Percentiles rank a stretch among this genome's conserved stretches.
phyloP scores from a whole-genome alignment of 2,888 invertebrate genomes.

The Oscheius sp. region DNA sequence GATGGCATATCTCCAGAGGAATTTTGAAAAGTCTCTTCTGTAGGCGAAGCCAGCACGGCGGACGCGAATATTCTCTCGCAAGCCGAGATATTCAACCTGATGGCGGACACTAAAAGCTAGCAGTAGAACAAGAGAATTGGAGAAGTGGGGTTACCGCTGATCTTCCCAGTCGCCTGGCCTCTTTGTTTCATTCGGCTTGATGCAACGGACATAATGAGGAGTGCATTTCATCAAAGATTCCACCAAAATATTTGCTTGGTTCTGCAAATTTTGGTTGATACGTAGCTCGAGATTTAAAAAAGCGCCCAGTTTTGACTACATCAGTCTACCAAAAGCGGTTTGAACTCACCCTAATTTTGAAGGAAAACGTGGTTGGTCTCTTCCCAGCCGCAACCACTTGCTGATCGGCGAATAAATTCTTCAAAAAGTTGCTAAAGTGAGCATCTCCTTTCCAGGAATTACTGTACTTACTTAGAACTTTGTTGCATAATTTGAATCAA shows the following conservation, averaged over 20 bases:
- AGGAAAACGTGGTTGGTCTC: conserved; percentile 78
- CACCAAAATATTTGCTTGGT: conserved; percentile 78
- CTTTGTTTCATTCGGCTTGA: conserved; percentile 80
- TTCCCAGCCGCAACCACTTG: conserved; percentile 72
- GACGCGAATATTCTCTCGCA: conserved; percentile 79
- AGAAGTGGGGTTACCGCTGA: conserved; percentile 67
- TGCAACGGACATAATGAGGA: conserved; percentile 80
- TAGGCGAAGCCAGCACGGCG: conserved; percentile 79
- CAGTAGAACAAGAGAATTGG: too few species aligned
- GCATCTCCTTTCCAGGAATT: neutral
- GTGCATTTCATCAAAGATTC: conserved; percentile 78
- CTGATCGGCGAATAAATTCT: conserved; percentile 76
- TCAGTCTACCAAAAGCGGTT: too few species aligned
- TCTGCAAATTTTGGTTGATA: conserved; percentile 68
- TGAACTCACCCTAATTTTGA: conserved; percentile 75
- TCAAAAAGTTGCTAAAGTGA: conserved; percentile 75
- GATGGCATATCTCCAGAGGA: conserved; percentile 76
- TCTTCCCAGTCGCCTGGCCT: conserved; percentile 78
- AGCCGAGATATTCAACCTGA: conserved; percentile 79
- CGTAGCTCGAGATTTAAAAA: too few species aligned
- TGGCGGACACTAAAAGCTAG: conserved; percentile 76
- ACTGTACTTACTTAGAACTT: conserved; percentile 75
- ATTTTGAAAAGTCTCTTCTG: conserved; percentile 69
- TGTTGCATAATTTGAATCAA: conserved; percentile 78
- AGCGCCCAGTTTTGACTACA: too few species aligned